phyloP scores from a whole-genome alignment of 2,113 vertebrate species.

The Dryoscopus gambensis region DNA sequence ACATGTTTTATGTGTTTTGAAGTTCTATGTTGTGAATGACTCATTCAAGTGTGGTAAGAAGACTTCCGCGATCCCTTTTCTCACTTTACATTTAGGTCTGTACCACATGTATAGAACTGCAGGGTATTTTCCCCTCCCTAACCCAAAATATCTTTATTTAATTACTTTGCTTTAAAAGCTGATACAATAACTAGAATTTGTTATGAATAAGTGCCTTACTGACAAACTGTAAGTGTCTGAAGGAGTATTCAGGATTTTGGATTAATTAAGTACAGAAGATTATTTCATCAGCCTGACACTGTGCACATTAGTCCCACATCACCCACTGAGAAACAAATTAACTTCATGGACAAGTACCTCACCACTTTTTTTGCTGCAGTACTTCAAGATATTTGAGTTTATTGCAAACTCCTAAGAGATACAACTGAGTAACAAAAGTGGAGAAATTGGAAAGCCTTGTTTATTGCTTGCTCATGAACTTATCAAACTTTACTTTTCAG shows the following conservation, averaged over 20 bases:
- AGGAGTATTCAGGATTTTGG: not conserved
- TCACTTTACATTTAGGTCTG: not conserved
- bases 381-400: not conserved
- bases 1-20: not conserved
- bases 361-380: not conserved
- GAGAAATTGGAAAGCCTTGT: not conserved
- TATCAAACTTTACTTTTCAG: not conserved
- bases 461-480: not conserved
- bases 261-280: not conserved
- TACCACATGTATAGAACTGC: not conserved
- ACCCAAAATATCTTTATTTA: not conserved
- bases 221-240: not conserved
- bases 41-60: not conserved
- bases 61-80: not conserved
- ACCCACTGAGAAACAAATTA: not conserved
- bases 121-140: not conserved
- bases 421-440: not conserved
- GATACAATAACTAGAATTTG: not conserved
- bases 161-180: not conserved
- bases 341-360: not conserved
- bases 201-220: not conserved
- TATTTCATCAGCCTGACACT: not conserved
- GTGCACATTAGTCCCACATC: not conserved
- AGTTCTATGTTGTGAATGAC: not conserved
- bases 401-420: not conserved